These are phyloP conservation scores for Heliconius erato DNA, from an alignment of 2,888 invertebrate genomes.

Conservation along the genomic window DNA sequence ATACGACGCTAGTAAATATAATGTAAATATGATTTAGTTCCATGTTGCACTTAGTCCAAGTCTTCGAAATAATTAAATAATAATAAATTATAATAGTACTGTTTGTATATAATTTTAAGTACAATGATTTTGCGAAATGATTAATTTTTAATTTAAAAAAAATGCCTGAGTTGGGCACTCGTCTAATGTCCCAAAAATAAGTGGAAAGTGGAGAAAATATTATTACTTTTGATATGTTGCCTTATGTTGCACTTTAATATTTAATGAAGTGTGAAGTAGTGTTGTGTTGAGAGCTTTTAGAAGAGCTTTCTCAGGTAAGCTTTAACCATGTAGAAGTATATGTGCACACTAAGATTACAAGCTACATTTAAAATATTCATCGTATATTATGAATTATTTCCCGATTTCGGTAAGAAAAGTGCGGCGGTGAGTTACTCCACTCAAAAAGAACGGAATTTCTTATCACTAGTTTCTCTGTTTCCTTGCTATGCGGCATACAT, in stretches of 20 bases:
- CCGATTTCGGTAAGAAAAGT: background rate
- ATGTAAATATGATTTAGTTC: slow-evolving; percentile 44
- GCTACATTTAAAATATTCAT: background rate
- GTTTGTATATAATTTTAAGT: background rate
- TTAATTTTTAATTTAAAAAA: background rate
- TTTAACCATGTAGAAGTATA: background rate
- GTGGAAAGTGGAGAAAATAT: background rate
- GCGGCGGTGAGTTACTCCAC: background rate
- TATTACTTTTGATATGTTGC: background rate
- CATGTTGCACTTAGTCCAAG: slow-evolving; percentile 18
- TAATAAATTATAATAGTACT: background rate
- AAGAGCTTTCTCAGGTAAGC: slow-evolving; percentile 14
- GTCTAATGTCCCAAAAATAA: background rate
- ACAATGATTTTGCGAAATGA: background rate
- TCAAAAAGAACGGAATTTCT: background rate
- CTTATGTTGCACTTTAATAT: background rate
- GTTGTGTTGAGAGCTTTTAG: background rate
- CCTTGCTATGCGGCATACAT: background rate
- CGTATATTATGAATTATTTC: background rate
- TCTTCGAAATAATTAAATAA: slow-evolving; percentile 3
- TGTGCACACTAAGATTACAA: background rate
- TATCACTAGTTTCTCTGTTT: background rate
- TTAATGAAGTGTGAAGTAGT: background rate
- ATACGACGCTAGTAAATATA: slow-evolving; percentile 46
- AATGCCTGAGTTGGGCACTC: background rate